Conservation (phyloP, 2,797 vertebrate genomes). For the Sebastes glaucus region DNA sequence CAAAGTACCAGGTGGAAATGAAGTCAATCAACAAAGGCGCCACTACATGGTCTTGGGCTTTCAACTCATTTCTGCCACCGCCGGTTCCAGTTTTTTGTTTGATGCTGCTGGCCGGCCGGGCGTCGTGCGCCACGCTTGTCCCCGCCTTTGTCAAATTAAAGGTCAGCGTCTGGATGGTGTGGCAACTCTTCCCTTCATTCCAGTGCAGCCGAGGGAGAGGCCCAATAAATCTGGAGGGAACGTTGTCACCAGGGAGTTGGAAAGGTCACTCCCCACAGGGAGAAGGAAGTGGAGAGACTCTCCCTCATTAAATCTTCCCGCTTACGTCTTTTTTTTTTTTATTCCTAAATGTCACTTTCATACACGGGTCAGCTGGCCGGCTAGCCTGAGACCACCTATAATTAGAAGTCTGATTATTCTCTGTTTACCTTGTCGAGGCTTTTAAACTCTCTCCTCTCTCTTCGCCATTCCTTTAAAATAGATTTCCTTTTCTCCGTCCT, state of each 20-base stretch:
- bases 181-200: conserved; percentile 73
- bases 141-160: conserved; percentile 76
- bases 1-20: conserved; percentile 58
- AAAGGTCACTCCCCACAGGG: conserved; percentile 82
- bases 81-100: conserved; percentile 51
- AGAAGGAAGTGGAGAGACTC: conserved; percentile 67
- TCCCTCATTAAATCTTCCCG: conserved; percentile 79
- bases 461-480: conserved; percentile 8
- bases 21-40: conserved; percentile 54
- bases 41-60: conserved; percentile 52
- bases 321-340: conserved; percentile 49
- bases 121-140: conserved; percentile 45
- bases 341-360: conserved; percentile 82
- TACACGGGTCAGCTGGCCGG: conserved; percentile 59
- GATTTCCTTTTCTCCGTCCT: not conserved
- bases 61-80: conserved; percentile 47
- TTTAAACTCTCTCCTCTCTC: conserved; percentile 35
- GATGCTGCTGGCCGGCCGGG: conserved; percentile 51
- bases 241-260: conserved; percentile 74
- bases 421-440: conserved; percentile 64
- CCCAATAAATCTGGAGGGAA: conserved; percentile 81
- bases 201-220: conserved; percentile 65
- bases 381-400: conserved; percentile 67
- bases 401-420: conserved; percentile 70
- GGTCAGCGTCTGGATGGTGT: conserved; percentile 77